Evolutionary conservation across 1,140 invertebrate species (phyloP).

Genomic region (Calliphora vicina): DNA sequence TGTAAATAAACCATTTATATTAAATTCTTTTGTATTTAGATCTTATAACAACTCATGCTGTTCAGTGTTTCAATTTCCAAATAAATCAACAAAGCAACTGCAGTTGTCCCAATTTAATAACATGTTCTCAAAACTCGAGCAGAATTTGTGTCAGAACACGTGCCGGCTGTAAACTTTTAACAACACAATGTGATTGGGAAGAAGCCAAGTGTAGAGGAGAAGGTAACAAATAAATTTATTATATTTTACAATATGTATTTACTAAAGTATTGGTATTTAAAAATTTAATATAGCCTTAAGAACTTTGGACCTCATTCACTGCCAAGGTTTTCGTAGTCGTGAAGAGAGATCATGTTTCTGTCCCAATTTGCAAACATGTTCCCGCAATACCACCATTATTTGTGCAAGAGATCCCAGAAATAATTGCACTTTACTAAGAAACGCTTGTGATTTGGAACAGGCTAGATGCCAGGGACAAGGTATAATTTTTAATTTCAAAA

Average conservation of each 20-base stretch:
- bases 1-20: neutral
- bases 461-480: neutral
- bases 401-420: neutral
- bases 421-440: constrained; percentile 2
- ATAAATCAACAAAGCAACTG: neutral
- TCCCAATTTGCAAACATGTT: neutral
- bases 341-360: neutral
- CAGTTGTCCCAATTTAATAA: neutral
- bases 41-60: neutral
- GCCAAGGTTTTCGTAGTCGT: neutral
- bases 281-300: no score
- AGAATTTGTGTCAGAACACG: neutral
- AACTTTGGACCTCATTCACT: neutral
- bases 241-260: no score
- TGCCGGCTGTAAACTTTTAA: neutral
- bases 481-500: neutral
- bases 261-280: no score
- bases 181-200: neutral
- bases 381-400: neutral
- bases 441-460: constrained; percentile 9
- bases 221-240: neutral
- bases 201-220: constrained; percentile 11
- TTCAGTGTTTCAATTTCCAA: neutral
- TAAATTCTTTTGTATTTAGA: neutral
- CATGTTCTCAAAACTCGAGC: neutral